Evolutionary conservation across 2,888 invertebrate genomes (phyloP), one percentile per base, ranked within the genome.

Genomic region (Lochmaea capreae): DNA sequence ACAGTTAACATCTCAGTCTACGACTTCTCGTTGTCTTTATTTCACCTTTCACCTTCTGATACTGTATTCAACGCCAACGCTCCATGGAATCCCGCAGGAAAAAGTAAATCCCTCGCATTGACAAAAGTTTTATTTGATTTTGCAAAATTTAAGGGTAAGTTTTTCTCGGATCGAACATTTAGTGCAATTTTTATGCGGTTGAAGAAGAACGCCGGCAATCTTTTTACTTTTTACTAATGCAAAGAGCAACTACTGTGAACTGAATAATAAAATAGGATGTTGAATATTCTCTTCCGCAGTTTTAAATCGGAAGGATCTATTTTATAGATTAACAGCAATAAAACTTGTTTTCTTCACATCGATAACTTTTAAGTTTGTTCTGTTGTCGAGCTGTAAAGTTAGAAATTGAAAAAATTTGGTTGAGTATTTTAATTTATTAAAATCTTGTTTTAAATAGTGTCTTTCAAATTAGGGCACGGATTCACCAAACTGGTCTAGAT

Each of bases 71-170:
- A 12, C 46, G 26, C 26, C 22, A 43, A 46, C 18, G 59, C 61
- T 33, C 33, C 49, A 49, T 63, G 16, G 16, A 70, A 42, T 67
- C 76, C 74, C 74, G 18, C n/a, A 68, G 74, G 73, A 70, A 26
- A 57, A 46, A 67, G 66, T 74, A 71, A 75, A 77, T 75, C 77
- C 71, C 74, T 72, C 59, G 75, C 65, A 65, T 61, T 72, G 74
- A 77, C 77, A 65, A 74, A 72, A 68, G 67, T 75, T 73, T 69
- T 74, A 76, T 70, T 68, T 49, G 69, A 74, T 62, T 67, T 62
- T 77, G 73, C 65, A 75, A 75, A 73, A 77, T 77, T 77, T 73
- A 77, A 59, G 67, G 54, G 58, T 58, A 63, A 63, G 73, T 73
- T 65, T 65, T 73, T 49, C 67, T 57, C 63, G 52, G 70, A n/a